Conservation (phyloP, 2,797 vertebrate genomes). For the Diceros bicornis region DNA sequence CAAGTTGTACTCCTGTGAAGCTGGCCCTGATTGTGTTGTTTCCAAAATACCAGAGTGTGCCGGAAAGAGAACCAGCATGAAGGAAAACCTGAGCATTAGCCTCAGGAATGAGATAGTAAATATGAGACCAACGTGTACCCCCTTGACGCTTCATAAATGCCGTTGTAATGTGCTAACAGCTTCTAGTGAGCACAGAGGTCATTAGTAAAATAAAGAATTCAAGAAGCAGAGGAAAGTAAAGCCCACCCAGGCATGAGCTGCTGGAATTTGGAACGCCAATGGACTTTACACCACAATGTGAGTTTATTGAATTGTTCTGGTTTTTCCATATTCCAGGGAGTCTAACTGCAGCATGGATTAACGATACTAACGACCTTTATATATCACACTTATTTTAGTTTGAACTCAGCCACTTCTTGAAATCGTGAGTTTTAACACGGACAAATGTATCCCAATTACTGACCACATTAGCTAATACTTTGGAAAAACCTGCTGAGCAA, state of each 20-base stretch:
- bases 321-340: neutral
- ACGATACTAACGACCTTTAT: slow-evolving; percentile 50
- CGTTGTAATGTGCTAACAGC: neutral
- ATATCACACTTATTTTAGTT: slow-evolving; percentile 62
- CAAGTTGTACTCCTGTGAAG: neutral
- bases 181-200: slow-evolving; percentile 1
- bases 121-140: neutral
- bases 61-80: neutral
- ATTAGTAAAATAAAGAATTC: slow-evolving; percentile 11
- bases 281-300: neutral
- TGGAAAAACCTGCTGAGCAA: slow-evolving; percentile 57
- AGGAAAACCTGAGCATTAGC: neutral
- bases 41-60: neutral
- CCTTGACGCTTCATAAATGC: neutral
- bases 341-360: slow-evolving; percentile 13
- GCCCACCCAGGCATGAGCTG: neutral
- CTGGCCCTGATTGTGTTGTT: neutral
- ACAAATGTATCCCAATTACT: slow-evolving; percentile 50
- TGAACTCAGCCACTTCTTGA: slow-evolving; percentile 54
- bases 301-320: slow-evolving; percentile 12
- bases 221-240: neutral
- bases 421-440: slow-evolving; percentile 18
- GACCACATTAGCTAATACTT: slow-evolving; percentile 44
- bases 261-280: neutral
- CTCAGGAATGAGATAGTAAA: slow-evolving; percentile 5